Conservation (phyloP, 2,888 invertebrate genomes). For the Clistopyga incitator region DNA sequence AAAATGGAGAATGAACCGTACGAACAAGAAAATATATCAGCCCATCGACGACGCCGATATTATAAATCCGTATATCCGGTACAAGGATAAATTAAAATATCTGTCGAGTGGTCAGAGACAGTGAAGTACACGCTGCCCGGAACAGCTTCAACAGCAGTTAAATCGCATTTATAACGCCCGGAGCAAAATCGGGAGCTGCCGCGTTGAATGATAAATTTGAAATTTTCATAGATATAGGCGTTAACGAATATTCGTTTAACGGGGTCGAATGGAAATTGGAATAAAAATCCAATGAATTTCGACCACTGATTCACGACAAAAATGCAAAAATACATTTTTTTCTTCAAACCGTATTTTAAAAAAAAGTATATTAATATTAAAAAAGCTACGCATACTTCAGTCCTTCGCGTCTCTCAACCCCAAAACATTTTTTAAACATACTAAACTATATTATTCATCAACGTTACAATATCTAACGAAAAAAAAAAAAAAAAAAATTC, state of each 20-base stretch:
- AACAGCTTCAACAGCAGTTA: neutral
- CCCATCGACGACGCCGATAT: neutral
- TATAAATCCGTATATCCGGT: constrained; percentile 2
- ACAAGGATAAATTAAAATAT: constrained; percentile 7
- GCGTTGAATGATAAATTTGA: neutral
- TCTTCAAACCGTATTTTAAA: too few species aligned
- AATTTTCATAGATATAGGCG: constrained; percentile 1
- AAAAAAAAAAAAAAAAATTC: neutral
- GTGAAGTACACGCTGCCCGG: neutral
- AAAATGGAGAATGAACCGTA: neutral
- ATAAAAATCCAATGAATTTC: neutral
- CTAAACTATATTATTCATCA: neutral
- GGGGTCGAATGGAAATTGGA: neutral
- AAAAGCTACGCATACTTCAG: too few species aligned
- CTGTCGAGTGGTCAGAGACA: constrained; percentile 1
- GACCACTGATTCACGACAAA: neutral
- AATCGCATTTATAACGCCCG: constrained; percentile 2
- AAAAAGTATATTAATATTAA: too few species aligned
- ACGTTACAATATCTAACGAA: too few species aligned
- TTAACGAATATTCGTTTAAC: constrained; percentile 7
- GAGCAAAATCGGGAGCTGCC: neutral
- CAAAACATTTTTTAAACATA: neutral
- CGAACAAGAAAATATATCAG: neutral
- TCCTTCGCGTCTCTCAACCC: too few species aligned
- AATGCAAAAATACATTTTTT: too few species aligned